Evolutionary conservation across 2,113 vertebrate genomes (phyloP).

Genomic region (Heteronetta atricapilla): DNA sequence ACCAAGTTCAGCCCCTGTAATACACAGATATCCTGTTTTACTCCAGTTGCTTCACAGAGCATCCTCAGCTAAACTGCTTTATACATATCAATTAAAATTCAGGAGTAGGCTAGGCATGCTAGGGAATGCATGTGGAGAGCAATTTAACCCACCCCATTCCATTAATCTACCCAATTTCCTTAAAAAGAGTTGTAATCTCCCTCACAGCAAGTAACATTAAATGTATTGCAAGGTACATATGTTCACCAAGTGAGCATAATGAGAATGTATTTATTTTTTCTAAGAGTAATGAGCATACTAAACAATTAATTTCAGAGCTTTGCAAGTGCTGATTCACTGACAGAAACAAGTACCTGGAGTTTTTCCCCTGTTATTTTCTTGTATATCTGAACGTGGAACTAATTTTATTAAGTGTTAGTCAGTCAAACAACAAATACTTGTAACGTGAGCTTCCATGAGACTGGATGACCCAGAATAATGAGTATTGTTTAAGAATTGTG

Average conservation of each 20-base stretch:
- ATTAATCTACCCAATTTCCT: conserved; percentile 64
- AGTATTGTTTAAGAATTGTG: not conserved
- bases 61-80: not conserved
- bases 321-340: conserved; percentile 41
- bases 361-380: not conserved
- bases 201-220: conserved; percentile 58
- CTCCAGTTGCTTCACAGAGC: not conserved
- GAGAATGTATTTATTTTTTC: conserved; percentile 44
- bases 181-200: conserved; percentile 47
- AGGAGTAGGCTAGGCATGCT: not conserved
- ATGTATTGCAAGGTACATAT: conserved; percentile 41
- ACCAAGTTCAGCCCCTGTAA: not conserved
- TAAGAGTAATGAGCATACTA: conserved; percentile 49
- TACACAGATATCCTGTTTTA: not conserved
- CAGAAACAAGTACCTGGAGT: not conserved
- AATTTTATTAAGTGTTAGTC: not conserved
- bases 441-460: not conserved
- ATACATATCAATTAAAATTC: conserved; percentile 7
- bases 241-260: conserved; percentile 58
- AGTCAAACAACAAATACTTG: not conserved
- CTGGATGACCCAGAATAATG: not conserved
- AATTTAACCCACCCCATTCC: conserved; percentile 52
- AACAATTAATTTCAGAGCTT: conserved; percentile 63
- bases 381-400: not conserved
- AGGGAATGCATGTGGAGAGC: conserved; percentile 26